Conservation (phyloP, 2,888 invertebrate genomes). For the Phytoseiulus persimilis region DNA sequence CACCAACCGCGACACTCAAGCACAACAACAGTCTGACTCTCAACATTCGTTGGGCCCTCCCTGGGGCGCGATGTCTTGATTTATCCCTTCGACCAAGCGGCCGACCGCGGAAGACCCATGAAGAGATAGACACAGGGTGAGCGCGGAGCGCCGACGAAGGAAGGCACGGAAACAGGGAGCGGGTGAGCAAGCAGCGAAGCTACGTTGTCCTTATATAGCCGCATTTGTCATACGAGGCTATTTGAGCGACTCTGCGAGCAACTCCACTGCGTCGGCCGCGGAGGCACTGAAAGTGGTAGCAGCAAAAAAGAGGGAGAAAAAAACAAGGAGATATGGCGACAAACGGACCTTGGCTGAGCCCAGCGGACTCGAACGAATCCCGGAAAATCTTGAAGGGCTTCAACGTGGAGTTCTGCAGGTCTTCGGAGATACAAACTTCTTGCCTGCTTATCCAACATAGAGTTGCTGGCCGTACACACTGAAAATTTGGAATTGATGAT, state of each 20-base stretch:
- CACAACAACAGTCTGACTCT: background rate
- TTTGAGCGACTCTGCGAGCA: slow-evolving; percentile 25
- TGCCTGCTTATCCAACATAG: too few species aligned
- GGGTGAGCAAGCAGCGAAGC: background rate
- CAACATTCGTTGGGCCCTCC: background rate
- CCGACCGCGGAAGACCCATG: background rate
- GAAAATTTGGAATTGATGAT: too few species aligned
- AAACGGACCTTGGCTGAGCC: background rate
- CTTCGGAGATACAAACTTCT: too few species aligned
- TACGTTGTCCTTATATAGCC: slow-evolving; percentile 11
- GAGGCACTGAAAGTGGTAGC: background rate
- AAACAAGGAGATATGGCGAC: background rate
- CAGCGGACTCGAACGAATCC: background rate
- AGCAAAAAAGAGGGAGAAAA: background rate
- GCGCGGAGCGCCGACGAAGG: background rate
- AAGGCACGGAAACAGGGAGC: background rate
- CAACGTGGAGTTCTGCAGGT: background rate
- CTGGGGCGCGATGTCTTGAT: slow-evolving; percentile 28
- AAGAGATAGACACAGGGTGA: background rate
- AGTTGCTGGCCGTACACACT: too few species aligned
- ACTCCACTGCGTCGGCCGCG: background rate
- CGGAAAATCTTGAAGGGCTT: background rate
- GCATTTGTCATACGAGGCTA: slow-evolving; percentile 37
- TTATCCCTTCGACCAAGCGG: slow-evolving; percentile 14
- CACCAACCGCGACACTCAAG: background rate